Base-by-base conservation (phyloP, 2,113 vertebrate species). In the Pungitius pungitius region DNA sequence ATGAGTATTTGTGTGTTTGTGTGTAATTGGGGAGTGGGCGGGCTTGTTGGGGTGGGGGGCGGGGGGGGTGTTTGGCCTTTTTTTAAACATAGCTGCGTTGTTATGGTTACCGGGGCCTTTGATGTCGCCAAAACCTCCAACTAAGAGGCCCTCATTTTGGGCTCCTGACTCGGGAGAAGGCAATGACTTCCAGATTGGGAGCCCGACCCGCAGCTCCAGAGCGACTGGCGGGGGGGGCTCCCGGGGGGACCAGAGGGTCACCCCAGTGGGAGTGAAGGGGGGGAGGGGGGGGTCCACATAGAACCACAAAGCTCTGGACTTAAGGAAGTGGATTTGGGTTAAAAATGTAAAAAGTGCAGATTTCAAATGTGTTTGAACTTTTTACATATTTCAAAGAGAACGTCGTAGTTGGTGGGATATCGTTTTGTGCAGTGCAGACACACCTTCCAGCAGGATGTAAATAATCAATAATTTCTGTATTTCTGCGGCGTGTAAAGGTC, bases 81-180 rank as follows among this genome's bases (percentile, higher is more conserved):
- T 91, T 93, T 92, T 93, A 93, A 92, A 92, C 91, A 91, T 90
- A 88, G 81, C 92, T 83, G 77, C 73, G 87, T 91, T 93, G 90
- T 94, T 93, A 93, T 93, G 91, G 92, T 91, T 91, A 87, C 85
- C 70, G 42, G 24, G 5, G 68, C 92, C 92, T 94, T 94, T 94
- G 92, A 94, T 92, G 93, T 93, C 69, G 69, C 87, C 87, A 85
- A 91, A 93, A 92, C 91, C 90, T 93, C 90, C 85, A 90, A 84
- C 87, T 92, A 90, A 87, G 87, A 91, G 91, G 89, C 87, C 87
- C 86, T 93, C 86, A 92, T 94, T 93, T 93, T 89, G 81, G 79
- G 84, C 85, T 90, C 84, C 84, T 83, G 80, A 82, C 84, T 81
- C 82, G 65, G 72, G 70, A 85, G 75, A 78, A 80, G 88, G 83